Base-by-base conservation (phyloP, 2,888 invertebrate genomes). In the Oscheius sp. region DNA sequence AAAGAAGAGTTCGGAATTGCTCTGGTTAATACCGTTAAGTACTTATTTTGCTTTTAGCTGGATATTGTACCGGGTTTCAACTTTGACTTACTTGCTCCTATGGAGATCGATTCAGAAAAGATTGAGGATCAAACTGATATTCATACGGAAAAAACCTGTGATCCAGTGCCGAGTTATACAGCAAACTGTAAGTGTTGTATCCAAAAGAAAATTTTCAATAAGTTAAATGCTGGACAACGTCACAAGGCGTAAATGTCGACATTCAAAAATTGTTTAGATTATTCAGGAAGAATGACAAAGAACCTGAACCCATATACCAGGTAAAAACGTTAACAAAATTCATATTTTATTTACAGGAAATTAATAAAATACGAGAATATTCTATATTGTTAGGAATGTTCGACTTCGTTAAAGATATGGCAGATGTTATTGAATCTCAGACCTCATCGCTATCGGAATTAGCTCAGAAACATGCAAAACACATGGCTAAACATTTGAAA, bases 231-330 rank as follows among this genome's bases (percentile, higher is more conserved):
- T 63, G 63, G 63, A 63, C 50, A 1, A 33, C 33, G 4, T 26
- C 50, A 12, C 50, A 50, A 20, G 50, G 51, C 12, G 26, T 64
- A n/a, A 64, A 51, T 24, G 33, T 6, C 17, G 64, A 64, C n/a
- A n/a, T 64, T 2, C 64, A 64, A 26, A 64, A 64, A 26, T 8
- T 50, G 6, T 26, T 64, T 8, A 22, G 64, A n/a, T n/a, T 51
- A 20, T 26, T 64, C 26, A 32, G 28, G 38, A 64, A 54, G 24
- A 12, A 51, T 36, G 33, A 33, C 2, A 41, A 64, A 4, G 41
- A 54, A 24, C 26, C 30, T 0, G 26, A 38, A 1, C n/a, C 6
- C 5, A 20, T 64, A 8, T 64, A 64, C 38, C 5, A 5, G 62
- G 62, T 49, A 17, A 17, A 17, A 28, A 12, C n/a, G 9, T 45